Percentiles rank a stretch among this genome's conserved stretches.
phyloP scores from a whole-genome alignment of 2,113 vertebrate species.

The Accipiter cooperii region DNA sequence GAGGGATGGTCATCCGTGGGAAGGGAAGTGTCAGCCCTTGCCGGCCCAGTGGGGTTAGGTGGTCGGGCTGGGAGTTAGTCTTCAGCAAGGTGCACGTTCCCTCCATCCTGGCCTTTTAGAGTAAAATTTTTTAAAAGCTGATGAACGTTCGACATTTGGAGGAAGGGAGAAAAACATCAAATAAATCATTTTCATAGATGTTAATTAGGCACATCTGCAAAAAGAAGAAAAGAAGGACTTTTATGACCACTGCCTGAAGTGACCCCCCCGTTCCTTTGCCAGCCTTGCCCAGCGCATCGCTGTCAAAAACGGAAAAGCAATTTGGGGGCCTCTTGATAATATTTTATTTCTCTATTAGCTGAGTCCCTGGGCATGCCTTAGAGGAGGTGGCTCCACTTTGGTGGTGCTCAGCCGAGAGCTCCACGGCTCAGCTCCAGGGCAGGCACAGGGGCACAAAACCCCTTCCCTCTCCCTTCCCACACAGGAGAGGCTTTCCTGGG shows the following conservation, averaged over 20 bases:
- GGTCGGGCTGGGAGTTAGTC: not conserved
- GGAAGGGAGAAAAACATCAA: not conserved
- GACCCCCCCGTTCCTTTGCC: not conserved
- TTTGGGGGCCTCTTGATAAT: not conserved
- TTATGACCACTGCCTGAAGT: not conserved
- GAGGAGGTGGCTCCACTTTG: not conserved
- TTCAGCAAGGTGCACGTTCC: not conserved
- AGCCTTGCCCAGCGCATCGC: not conserved
- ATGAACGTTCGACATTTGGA: not conserved
- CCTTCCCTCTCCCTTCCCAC: not conserved
- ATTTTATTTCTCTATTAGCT: not conserved
- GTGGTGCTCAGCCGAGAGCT: not conserved
- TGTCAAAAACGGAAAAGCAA: not conserved
- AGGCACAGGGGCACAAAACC: not conserved
- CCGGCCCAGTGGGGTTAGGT: fast-evolving
- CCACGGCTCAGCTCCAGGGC: not conserved
- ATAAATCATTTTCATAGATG: not conserved
- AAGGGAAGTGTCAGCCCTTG: not conserved
- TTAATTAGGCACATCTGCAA: not conserved
- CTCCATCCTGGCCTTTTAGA: not conserved
- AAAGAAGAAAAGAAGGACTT: not conserved
- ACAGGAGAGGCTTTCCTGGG: not conserved
- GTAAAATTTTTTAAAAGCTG: not conserved
- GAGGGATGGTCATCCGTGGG: not conserved
- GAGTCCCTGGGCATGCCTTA: not conserved